Conservation (phyloP, 2,797 vertebrate species). For the Rhinophrynus dorsalis region DNA sequence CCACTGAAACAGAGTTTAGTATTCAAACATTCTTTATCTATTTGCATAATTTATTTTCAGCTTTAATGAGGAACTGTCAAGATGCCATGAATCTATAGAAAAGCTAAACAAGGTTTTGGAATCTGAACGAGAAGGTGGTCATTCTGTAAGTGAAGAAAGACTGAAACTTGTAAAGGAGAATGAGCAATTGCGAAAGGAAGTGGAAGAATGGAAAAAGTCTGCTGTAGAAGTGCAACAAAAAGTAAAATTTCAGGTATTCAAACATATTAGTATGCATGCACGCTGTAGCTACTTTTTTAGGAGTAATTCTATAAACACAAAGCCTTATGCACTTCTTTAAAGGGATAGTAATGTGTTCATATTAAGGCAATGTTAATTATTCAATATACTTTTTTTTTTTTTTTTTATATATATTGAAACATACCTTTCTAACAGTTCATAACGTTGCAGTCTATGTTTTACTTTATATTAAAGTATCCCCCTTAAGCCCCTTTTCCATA, state of each 20-base stretch:
- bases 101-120: constrained; percentile 79
- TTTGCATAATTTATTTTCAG: constrained; percentile 61
- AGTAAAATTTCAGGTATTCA: constrained; percentile 83
- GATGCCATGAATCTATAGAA: constrained; percentile 79
- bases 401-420: too few species aligned
- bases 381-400: too few species aligned
- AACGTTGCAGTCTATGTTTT: too few species aligned
- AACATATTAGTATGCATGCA: neutral
- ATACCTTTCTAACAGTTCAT: too few species aligned
- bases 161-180: constrained; percentile 89
- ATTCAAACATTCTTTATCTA: too few species aligned
- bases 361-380: too few species aligned
- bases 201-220: constrained; percentile 78
- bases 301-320: neutral
- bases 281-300: neutral
- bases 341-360: too few species aligned
- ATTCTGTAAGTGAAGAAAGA: constrained; percentile 81
- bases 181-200: constrained; percentile 79
- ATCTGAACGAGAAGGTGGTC: constrained; percentile 76
- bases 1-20: too few species aligned
- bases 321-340: too few species aligned
- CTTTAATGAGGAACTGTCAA: constrained; percentile 83
- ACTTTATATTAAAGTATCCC: too few species aligned
- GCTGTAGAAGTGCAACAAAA: constrained; percentile 75
- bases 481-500: too few species aligned